Base-by-base conservation (phyloP, 2,113 vertebrate species). In the Heterocephalus glaber region DNA sequence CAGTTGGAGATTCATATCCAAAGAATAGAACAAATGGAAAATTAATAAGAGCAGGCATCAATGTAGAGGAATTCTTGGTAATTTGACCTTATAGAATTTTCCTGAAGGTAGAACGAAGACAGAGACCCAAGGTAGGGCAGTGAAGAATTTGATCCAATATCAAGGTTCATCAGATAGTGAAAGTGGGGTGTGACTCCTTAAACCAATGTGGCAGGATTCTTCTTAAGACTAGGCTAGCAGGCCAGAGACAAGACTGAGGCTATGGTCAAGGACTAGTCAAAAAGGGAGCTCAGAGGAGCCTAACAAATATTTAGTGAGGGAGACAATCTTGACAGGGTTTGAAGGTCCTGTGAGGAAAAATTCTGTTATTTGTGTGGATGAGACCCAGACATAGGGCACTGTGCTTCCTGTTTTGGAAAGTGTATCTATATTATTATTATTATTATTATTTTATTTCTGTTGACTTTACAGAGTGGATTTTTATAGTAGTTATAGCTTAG, bases 41-140 rank as follows among this genome's bases (percentile, higher is more conserved):
- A 47, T 49, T 54, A 65, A 30, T 61, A 47, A 90, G 9, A 61
- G 70, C 52, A 72, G 17, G n/a, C 20, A 84, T 49, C 30, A 83
- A 68, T 13, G 28, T 35, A 49, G 41, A 58, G 10, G 10, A 80
- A 63, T 92, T 83, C 16, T 76, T 94, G 41, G 24, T 89, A 76
- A 70, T 58, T 3, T 54, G 58, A 74, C 44, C 63, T 82, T 89
- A 86, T 22, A 84, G 56, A 28, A 90, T 96, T 81, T 86, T 87
- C 26, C 47, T 44, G 24, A 88, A 85, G 58, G 8, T 30, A 94
- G 38, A 20, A 58, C 7, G 30, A 56, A 16, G 20, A 19, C 17
- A 68, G 30, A n/a, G 4, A 38, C 19, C 16, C 54, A 84, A 19
- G 9, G 7, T 49, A 60, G 38, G 24, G 4, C 26, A 83, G 52